phyloP scores from a whole-genome alignment of 2,113 vertebrate species.

The Neodon shergylaensis region DNA sequence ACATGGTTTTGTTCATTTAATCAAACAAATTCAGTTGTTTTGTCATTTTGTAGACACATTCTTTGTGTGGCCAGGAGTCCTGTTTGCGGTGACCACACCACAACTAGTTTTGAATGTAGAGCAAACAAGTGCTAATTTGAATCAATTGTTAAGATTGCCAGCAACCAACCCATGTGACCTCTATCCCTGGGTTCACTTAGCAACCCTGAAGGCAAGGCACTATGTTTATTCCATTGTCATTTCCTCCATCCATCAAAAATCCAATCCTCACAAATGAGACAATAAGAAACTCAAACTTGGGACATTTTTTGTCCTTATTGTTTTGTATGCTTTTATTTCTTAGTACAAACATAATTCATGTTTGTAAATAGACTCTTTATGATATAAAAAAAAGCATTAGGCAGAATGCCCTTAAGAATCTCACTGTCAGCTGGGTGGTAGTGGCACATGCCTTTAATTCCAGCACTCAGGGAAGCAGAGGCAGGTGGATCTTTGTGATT shows the following conservation, averaged over 20 bases:
- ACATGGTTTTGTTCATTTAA: slow-evolving; percentile 71
- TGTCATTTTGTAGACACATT: slow-evolving; percentile 63
- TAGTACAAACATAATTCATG: not conserved
- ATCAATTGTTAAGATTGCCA: slow-evolving; percentile 69
- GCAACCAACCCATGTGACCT: slow-evolving; percentile 53
- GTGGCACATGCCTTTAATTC: no score
- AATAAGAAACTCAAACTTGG: slow-evolving; percentile 24
- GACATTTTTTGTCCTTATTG: slow-evolving; percentile 17
- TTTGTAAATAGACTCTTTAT: slow-evolving; percentile 22
- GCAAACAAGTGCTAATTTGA: slow-evolving; percentile 74
- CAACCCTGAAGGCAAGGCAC: not conserved
- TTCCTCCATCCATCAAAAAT: slow-evolving; percentile 34
- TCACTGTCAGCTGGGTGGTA: not conserved
- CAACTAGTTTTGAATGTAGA: slow-evolving; percentile 62
- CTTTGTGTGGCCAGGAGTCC: slow-evolving; percentile 73
- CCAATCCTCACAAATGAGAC: not conserved
- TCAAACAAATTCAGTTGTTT: slow-evolving; percentile 77
- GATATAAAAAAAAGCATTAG: not conserved
- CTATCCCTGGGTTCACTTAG: slow-evolving; percentile 50
- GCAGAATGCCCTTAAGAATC: slow-evolving; percentile 8
- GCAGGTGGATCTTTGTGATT: no score
- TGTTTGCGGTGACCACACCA: slow-evolving; percentile 64
- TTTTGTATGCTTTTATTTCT: slow-evolving; percentile 20
- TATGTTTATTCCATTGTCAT: slow-evolving; percentile 52
- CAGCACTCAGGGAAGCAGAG: no score